Base-by-base conservation (phyloP, 2,113 vertebrate species). In the Catharus bicknelli region DNA sequence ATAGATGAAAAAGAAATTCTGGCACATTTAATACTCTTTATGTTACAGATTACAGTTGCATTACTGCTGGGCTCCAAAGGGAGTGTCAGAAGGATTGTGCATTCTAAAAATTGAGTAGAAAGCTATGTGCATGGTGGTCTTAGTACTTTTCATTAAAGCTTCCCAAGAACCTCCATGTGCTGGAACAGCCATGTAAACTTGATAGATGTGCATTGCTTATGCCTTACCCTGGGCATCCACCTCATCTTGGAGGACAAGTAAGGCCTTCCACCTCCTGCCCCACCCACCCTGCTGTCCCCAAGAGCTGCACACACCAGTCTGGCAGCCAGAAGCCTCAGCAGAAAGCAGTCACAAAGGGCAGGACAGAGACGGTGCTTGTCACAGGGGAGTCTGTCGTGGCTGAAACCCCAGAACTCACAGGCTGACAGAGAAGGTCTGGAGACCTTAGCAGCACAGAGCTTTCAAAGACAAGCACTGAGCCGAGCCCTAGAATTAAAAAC, bases 291-390 rank as follows among this genome's bases (percentile, higher is more conserved):
- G 13, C 40, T 32, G 15, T 61, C 25, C 54, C 30, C 23, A 12
- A 0, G 0, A 53, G 45, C 0, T 23, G 50, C 42, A 66, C 32
- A n/a, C 20, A 36, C 9, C 40, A 61, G 4, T 14, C 29, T 66
- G 45, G 23, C 15, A 26, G 50, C 4, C 64, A 50, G n/a, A 59
- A 83, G 45, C 19, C 9, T 25, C 0, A 2, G n/a, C 34, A 86
- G 34, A 53, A 62, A 43, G 17, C 16, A 50, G 51, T 13, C 38
- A 9, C 4, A 10, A 76, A 61, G 16, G 25, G 16, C 48, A 67
- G 13, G 7, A 43, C 0, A 3, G 67, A 73, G 19, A 58, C 8
- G 7, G 14, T 48, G 17, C 38, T 72, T 57, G 58, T 29, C 14
- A 19, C 29, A 5, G 16, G 30, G 30, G 9, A 70, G 29, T 16